Conservation (phyloP, 2,888 invertebrate species). For the Synergus laeviventris region DNA sequence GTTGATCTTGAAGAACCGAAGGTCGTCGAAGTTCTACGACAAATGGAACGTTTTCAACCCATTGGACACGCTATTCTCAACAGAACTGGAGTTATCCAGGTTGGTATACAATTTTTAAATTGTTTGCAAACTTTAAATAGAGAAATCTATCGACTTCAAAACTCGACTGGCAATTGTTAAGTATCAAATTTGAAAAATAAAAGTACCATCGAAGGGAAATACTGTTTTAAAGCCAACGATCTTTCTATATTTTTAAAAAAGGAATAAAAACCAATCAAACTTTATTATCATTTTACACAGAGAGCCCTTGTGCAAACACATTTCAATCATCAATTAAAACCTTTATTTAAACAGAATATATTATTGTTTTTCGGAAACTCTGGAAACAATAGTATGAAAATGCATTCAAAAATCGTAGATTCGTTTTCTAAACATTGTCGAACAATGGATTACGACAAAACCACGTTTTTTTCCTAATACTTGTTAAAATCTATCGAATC, state of each 20-base stretch:
- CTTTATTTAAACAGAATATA: background rate
- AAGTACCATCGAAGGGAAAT: background rate
- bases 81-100: slow-evolving; percentile 83
- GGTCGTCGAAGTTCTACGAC: slow-evolving; percentile 85
- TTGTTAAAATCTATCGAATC: background rate
- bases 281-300: background rate
- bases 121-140: background rate
- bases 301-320: background rate
- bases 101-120: slow-evolving; percentile 67
- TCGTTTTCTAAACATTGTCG: too few relatives aligned
- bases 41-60: slow-evolving; percentile 93
- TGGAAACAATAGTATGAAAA: too few relatives aligned
- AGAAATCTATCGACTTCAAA: background rate
- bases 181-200: background rate
- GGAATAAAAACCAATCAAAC: background rate
- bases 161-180: background rate
- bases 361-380: background rate
- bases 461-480: background rate
- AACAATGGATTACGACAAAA: background rate
- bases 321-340: background rate
- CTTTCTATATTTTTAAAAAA: background rate
- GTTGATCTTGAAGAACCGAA: slow-evolving; percentile 88
- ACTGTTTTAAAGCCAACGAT: background rate
- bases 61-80: slow-evolving; percentile 88
- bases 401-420: too few relatives aligned